phyloP scores from a whole-genome alignment of 2,113 vertebrate genomes.

The Gobius niger region DNA sequence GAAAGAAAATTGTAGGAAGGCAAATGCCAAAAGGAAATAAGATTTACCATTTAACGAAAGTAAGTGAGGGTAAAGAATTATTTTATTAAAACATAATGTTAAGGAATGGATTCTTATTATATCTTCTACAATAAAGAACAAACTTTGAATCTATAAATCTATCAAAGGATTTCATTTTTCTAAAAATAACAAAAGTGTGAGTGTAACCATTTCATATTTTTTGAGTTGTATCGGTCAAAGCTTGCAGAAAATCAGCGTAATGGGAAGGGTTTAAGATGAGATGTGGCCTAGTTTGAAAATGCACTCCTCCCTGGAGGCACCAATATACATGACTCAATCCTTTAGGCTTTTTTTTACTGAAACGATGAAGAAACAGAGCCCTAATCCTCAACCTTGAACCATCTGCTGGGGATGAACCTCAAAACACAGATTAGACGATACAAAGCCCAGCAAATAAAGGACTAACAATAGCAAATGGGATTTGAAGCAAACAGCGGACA shows the following conservation, averaged over 20 bases:
- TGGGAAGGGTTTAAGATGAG: conserved; percentile 31
- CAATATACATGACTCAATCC: conserved; percentile 54
- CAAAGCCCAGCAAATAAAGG: conserved; percentile 6
- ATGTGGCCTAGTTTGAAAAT: conserved; percentile 50
- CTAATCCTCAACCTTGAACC: conserved; percentile 59
- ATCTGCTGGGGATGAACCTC: conserved; percentile 56
- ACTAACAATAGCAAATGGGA: conserved; percentile 1
- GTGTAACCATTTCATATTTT: conserved; percentile 5
- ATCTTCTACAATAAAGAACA: not conserved
- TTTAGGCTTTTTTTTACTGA: conserved; percentile 37
- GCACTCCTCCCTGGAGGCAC: conserved; percentile 36
- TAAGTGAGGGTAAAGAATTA: too few relatives aligned
- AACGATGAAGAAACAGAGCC: conserved; percentile 54
- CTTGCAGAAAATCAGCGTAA: conserved; percentile 27
- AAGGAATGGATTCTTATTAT: too few relatives aligned
- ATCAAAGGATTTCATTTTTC: not conserved
- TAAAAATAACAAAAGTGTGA: not conserved
- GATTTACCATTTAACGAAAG: too few relatives aligned
- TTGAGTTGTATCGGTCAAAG: conserved; percentile 1
- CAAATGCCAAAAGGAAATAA: too few relatives aligned
- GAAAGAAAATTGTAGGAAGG: too few relatives aligned
- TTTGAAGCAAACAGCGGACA: not conserved
- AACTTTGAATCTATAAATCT: not conserved
- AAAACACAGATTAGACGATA: conserved; percentile 7
- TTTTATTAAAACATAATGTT: too few relatives aligned